Conservation (phyloP, 2,888 invertebrate genomes). For the Tenthredo notha region DNA sequence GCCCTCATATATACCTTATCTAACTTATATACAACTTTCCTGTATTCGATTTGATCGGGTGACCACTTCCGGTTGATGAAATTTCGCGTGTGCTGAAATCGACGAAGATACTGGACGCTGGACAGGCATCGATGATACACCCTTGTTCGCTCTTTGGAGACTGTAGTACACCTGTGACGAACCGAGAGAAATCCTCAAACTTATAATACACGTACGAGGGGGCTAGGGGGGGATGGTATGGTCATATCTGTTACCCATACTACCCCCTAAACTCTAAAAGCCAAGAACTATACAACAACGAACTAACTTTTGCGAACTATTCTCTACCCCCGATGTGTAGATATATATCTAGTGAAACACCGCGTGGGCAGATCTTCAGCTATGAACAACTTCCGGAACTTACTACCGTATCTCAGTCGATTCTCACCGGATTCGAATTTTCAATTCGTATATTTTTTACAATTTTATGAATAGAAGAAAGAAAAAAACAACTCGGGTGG, state of each 20-base stretch:
- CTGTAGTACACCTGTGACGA: constrained; percentile 88
- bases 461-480: too few species aligned
- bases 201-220: too few species aligned
- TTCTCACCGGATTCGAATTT: too few species aligned
- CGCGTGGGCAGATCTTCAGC: neutral
- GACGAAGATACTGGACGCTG: constrained; percentile 85
- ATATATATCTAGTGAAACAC: neutral
- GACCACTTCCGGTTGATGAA: constrained; percentile 90
- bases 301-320: neutral
- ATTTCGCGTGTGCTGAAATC: constrained; percentile 86
- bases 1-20: too few species aligned
- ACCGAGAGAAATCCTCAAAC: neutral
- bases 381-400: neutral
- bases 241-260: too few species aligned
- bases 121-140: constrained; percentile 75
- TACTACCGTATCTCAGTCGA: neutral
- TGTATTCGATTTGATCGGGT: constrained; percentile 93
- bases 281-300: neutral
- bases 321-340: neutral
- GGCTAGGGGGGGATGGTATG: too few species aligned
- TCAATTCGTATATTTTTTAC: too few species aligned
- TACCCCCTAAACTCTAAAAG: neutral
- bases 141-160: constrained; percentile 85
- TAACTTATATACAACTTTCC: constrained; percentile 94
- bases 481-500: too few species aligned